phyloP scores from a whole-genome alignment of 2,888 invertebrate species.

The Cremastinae sp. region DNA sequence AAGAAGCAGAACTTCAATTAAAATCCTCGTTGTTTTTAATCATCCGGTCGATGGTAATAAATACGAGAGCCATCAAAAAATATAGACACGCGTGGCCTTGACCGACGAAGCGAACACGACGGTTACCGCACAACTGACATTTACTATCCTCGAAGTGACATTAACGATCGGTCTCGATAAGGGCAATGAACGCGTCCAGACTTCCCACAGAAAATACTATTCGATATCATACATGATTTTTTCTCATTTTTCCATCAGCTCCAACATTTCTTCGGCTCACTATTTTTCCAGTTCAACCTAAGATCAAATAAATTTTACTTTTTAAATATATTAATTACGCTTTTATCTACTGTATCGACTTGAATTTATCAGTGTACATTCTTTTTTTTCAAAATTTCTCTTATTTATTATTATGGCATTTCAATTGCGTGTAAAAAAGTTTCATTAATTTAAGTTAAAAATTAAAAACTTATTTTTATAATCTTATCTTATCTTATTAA shows the following conservation, averaged over 20 bases:
- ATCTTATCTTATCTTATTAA: no score
- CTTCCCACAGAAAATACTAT: conserved; percentile 9
- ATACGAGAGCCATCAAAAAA: conserved; percentile 36
- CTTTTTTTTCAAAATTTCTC: no score
- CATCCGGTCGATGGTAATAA: conserved; percentile 41
- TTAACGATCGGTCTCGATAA: conserved; percentile 72
- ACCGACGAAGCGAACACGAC: conserved; percentile 56
- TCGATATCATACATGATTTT: conserved; percentile 4
- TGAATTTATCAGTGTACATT: no score
- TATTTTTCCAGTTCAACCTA: no score
- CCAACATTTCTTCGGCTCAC: conserved; percentile 20
- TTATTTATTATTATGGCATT: no score
- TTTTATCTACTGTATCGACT: no score
- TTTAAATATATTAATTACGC: no score
- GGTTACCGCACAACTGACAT: conserved; percentile 62
- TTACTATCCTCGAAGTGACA: conserved; percentile 68
- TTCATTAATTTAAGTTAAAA: no score
- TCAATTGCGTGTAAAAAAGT: no score
- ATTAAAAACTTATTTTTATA: no score
- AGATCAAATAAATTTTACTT: no score
- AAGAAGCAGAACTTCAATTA: background rate
- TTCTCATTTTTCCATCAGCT: conserved; percentile 20
- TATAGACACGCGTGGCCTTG: conserved; percentile 64
- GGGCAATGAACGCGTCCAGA: conserved; percentile 57
- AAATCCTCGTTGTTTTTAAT: conserved; percentile 25